Evolutionary conservation across 2,888 invertebrate genomes (phyloP).

Genomic region (Sphinx pinastri): DNA sequence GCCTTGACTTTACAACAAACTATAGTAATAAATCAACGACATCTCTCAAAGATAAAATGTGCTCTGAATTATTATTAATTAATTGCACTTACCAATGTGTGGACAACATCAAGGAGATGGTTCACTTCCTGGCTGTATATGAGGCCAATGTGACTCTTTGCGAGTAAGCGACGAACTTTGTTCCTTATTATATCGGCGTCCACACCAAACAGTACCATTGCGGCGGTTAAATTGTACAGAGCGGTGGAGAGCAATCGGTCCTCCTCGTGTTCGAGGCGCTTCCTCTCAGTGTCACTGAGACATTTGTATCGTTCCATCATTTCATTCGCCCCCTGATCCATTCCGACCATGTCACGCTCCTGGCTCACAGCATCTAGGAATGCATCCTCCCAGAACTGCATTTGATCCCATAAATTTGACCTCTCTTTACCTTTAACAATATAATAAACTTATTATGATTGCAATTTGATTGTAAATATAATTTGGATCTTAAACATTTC

Average conservation of each 20-base stretch:
- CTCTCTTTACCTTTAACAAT: conserved; percentile 87
- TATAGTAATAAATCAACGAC: too few relatives aligned
- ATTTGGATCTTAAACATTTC: too few relatives aligned
- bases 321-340: conserved; percentile 99
- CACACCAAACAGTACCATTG: conserved; percentile 96
- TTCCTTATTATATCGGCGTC: conserved; percentile 92
- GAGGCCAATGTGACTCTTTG: conserved; percentile 99
- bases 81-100: conserved; percentile 90
- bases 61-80: background rate
- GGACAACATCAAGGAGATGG: conserved; percentile 96
- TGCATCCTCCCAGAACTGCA: conserved; percentile 99
- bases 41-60: background rate
- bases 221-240: conserved; percentile 97
- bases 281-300: conserved; percentile 95
- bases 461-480: too few relatives aligned
- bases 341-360: conserved; percentile 99
- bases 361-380: conserved; percentile 99
- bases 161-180: conserved; percentile 95
- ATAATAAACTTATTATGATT: background rate
- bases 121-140: conserved; percentile 99
- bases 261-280: conserved; percentile 98
- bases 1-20: too few relatives aligned
- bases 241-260: conserved; percentile 97
- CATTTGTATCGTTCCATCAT: conserved; percentile 99
- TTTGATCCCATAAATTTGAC: conserved; percentile 97